Conservation (phyloP, 2,797 vertebrate species). For the Tolypeutes matacus region DNA sequence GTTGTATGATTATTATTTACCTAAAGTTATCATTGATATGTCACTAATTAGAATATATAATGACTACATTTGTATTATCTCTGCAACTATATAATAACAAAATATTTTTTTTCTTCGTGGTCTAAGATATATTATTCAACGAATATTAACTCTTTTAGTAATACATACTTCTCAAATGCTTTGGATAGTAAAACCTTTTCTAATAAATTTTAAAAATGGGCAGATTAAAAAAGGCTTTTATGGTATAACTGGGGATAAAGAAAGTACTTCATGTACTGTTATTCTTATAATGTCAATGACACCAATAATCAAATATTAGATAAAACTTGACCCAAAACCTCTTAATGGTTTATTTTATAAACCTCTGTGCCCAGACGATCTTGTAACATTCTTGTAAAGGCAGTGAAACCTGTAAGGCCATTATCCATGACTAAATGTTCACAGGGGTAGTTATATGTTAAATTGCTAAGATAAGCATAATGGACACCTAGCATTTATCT, state of each 20-base stretch:
- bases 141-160: not conserved
- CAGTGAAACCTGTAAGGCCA: not conserved
- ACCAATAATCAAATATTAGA: not conserved
- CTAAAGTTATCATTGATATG: not conserved
- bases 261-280: not conserved
- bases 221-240: not conserved
- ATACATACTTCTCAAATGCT: constrained; percentile 10
- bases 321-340: not conserved
- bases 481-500: not conserved
- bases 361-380: not conserved
- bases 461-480: constrained; percentile 36
- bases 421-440: not conserved
- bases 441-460: not conserved
- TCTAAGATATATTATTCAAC: not conserved
- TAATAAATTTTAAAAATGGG: not conserved
- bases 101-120: not conserved
- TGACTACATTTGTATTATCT: constrained; percentile 1
- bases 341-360: not conserved
- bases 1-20: not conserved
- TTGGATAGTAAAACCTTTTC: not conserved
- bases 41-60: not conserved
- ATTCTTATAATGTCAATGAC: not conserved
- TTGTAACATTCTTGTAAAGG: constrained; percentile 28
- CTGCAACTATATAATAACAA: not conserved
- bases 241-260: not conserved